Base-by-base conservation (phyloP, 2,113 vertebrate genomes). In the Boleophthalmus pectinirostris region DNA sequence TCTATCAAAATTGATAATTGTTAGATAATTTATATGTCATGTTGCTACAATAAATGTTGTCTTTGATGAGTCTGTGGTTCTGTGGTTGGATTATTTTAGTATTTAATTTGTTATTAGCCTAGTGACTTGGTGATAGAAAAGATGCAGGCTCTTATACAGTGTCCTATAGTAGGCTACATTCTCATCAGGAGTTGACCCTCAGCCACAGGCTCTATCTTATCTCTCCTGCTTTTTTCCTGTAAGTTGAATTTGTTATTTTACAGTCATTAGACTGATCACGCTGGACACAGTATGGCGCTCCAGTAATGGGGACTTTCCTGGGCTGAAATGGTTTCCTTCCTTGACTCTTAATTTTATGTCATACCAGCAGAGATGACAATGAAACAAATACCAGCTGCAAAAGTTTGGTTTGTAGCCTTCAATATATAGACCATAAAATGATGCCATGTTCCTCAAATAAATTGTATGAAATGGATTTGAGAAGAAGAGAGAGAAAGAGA, bases 271-370 rank as follows among this genome's bases (percentile, higher is more conserved):
- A 20, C 4, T 3, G 64, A 46, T 65, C 66, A 57, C 56, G 54
- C 43, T 47, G 54, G 25, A 1, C 23, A 11, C 5, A 12, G 18
- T 0, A 5, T 21, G 11, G 61, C 33, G 3, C 63, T 79, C 10
- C n/a, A 5, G 35, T 81, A 77, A 83, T 81, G 63, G 79, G 68
- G 35, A 5, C 24, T 70, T 81, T 86, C 75, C 81, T 77, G 78
- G 25, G 51, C 21, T 9, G 18, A 68, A 57, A 65, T 45, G 1
- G 38, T 68, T 83, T 83, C 79, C 81, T 83, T 79, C 81, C 81
- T 81, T 16, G 68, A 13, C 33, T 60, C 51, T 7, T 21, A 9
- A 61, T 5, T 66, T 43, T 69, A 33, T 68, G 69, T 18, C 57
- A 58, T 33, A 33, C 23, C 14, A 35, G 25, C 33, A 21, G 23